Percentiles rank a stretch among this genome's conserved stretches.
phyloP scores from a whole-genome alignment of 2,797 vertebrate genomes.

The Onychomys leucogaster region DNA sequence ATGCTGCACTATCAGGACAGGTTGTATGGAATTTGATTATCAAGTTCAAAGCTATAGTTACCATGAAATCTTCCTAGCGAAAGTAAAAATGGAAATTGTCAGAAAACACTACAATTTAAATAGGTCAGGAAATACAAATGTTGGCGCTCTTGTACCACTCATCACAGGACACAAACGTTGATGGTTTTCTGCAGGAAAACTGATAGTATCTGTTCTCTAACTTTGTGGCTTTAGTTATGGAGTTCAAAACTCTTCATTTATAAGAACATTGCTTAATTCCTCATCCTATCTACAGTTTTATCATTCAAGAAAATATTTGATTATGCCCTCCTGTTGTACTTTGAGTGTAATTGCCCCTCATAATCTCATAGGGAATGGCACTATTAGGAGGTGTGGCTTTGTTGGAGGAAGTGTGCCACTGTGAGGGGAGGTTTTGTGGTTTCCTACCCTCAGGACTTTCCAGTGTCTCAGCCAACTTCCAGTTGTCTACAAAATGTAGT shows the following conservation, averaged over 20 bases:
- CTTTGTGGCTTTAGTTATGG: neutral
- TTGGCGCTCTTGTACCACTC: fast-evolving
- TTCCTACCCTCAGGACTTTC: neutral
- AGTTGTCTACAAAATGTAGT: neutral
- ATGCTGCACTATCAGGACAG: neutral
- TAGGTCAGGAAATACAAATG: neutral
- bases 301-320: neutral
- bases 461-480: neutral
- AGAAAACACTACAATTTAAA: neutral
- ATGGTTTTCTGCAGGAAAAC: neutral
- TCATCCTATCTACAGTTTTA: neutral
- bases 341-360: neutral
- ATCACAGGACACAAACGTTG: neutral
- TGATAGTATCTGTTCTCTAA: neutral
- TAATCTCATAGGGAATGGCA: neutral
- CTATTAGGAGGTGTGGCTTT: neutral
- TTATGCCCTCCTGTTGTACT: neutral
- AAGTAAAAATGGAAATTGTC: neutral
- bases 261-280: neutral
- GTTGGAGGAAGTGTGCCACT: neutral
- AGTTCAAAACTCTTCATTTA: neutral
- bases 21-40: neutral
- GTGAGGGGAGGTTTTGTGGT: neutral
- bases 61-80: neutral
- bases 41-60: neutral